Conservation (phyloP, 2,113 vertebrate genomes). For the Hippocampus guttulatus region DNA sequence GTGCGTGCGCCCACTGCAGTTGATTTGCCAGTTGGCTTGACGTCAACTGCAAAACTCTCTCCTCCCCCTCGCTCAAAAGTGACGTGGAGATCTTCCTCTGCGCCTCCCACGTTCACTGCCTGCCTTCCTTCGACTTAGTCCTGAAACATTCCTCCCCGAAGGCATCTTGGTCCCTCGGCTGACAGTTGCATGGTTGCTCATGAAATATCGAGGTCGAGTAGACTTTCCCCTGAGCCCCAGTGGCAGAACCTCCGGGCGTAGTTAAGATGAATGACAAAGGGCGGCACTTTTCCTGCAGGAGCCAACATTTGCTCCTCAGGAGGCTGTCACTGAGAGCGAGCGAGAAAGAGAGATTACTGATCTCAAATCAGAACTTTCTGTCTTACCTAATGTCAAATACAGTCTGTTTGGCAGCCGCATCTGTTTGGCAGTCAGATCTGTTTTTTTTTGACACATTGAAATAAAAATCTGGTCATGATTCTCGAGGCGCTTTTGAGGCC, state of each 20-base stretch:
- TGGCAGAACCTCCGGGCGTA: slow-evolving; percentile 25
- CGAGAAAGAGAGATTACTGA: slow-evolving; percentile 11
- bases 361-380: slow-evolving; percentile 3
- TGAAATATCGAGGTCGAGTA: slow-evolving; percentile 45
- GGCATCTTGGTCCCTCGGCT: slow-evolving; percentile 21
- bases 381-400: not conserved
- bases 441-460: slow-evolving; percentile 9
- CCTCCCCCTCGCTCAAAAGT: slow-evolving; percentile 3
- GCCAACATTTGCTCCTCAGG: slow-evolving; percentile 48
- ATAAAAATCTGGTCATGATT: slow-evolving; percentile 7
- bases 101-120: slow-evolving; percentile 24
- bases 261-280: slow-evolving; percentile 32
- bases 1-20: slow-evolving; percentile 14
- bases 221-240: slow-evolving; percentile 28
- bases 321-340: slow-evolving; percentile 22
- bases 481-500: slow-evolving; percentile 15
- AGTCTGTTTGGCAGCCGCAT: slow-evolving; percentile 9
- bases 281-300: slow-evolving; percentile 25
- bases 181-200: slow-evolving; percentile 39
- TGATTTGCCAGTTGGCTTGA: slow-evolving; percentile 54
- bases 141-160: slow-evolving; percentile 27
- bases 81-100: slow-evolving; percentile 23
- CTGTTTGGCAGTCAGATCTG: not conserved
- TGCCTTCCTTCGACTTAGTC: slow-evolving; percentile 17
- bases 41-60: slow-evolving; percentile 29